Evolutionary conservation across 2,113 vertebrate species (phyloP).

Genomic region (Nothocercus nigrocapillus): DNA sequence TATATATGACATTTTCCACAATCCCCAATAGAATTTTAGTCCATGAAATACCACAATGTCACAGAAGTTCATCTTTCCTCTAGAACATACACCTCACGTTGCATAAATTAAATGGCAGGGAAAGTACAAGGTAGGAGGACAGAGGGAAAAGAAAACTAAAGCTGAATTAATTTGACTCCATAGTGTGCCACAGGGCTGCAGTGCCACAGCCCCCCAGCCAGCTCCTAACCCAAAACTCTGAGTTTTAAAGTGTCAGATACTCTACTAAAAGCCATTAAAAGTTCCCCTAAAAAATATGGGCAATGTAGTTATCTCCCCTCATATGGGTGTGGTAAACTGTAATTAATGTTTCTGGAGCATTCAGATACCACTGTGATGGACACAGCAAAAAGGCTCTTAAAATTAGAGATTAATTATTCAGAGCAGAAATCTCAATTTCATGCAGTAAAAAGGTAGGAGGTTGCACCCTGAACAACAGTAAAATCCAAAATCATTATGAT

Average conservation of each 20-base stretch:
- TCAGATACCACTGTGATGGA: background rate
- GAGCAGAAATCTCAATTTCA: background rate
- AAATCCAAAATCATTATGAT: background rate
- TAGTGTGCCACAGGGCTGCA: background rate
- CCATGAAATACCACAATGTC: background rate
- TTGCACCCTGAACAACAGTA: background rate
- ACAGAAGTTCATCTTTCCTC: background rate
- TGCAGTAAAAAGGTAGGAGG: background rate
- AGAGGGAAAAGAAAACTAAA: background rate
- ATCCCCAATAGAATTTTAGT: background rate
- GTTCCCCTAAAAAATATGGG: background rate
- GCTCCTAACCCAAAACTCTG: too few species aligned
- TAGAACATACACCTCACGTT: background rate
- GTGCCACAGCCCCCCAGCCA: too few species aligned
- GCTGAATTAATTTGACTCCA: background rate
- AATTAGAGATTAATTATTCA: background rate
- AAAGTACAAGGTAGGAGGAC: background rate
- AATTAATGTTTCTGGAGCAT: background rate
- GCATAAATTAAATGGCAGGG: background rate
- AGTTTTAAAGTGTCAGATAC: background rate
- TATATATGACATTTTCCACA: rapidly evolving
- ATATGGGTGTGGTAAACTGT: background rate
- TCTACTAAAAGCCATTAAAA: background rate
- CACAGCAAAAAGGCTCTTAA: background rate
- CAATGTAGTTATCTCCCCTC: background rate